Conservation (phyloP, 2,888 invertebrate species). For the Poecilus cupreus region DNA sequence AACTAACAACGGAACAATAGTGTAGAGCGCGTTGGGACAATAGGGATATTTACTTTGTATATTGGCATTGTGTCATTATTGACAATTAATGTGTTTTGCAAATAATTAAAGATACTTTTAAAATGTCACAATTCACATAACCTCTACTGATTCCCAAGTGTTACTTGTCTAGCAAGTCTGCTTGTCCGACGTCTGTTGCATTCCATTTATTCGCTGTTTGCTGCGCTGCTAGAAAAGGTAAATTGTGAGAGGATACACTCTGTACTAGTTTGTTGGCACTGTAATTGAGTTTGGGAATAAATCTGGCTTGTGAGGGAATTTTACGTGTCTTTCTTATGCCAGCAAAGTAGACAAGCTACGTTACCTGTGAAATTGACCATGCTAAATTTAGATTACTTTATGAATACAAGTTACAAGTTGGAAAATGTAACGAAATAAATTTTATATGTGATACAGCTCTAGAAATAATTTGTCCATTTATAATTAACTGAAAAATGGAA, state of each 20-base stretch:
- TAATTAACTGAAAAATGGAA: no score
- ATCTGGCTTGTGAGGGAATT: not conserved
- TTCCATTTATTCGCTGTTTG: not conserved
- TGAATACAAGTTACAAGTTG: not conserved
- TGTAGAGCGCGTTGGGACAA: not conserved
- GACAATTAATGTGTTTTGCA: not conserved
- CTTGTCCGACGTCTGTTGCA: not conserved
- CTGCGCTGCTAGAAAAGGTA: not conserved
- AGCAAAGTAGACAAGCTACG: no score
- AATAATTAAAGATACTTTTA: not conserved
- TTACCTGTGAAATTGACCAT: not conserved
- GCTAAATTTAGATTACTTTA: no score
- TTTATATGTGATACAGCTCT: no score
- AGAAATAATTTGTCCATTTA: no score
- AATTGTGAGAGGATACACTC: not conserved
- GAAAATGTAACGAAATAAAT: no score
- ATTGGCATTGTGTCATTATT: not conserved
- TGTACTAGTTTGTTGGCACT: not conserved
- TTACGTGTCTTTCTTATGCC: not conserved
- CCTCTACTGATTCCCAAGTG: no score
- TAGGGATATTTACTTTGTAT: not conserved
- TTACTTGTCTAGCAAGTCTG: no score
- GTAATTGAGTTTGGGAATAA: constrained; percentile 34
- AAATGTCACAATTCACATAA: not conserved
- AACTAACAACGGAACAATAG: constrained; percentile 14